Conservation (phyloP, 2,888 invertebrate species). For the Octonoba sinensis region DNA sequence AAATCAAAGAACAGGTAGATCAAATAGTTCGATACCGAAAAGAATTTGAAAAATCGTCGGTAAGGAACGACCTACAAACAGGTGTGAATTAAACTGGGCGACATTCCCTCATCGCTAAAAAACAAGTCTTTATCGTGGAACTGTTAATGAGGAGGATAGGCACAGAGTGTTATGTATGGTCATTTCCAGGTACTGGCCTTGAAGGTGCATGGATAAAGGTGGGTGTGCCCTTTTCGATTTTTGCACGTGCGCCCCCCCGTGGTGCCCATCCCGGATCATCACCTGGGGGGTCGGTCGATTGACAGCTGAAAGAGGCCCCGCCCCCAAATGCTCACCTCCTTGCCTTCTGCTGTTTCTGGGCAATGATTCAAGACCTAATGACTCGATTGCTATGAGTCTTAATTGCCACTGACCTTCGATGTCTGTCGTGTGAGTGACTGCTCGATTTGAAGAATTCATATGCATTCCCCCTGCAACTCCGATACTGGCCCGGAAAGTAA, state of each 20-base stretch:
- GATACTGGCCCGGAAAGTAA: constrained; percentile 32
- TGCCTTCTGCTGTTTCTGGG: constrained; percentile 48
- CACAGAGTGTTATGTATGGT: constrained; percentile 62
- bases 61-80: too few species aligned
- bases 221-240: constrained; percentile 58
- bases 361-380: constrained; percentile 42
- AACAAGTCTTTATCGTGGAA: constrained; percentile 59
- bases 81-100: neutral
- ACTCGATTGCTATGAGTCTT: constrained; percentile 37
- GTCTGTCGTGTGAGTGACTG: constrained; percentile 30
- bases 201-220: constrained; percentile 56
- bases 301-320: constrained; percentile 60
- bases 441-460: constrained; percentile 23
- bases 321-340: constrained; percentile 55
- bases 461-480: neutral
- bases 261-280: constrained; percentile 62
- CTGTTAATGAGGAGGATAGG: constrained; percentile 64
- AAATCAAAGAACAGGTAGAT: too few species aligned
- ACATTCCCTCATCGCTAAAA: constrained; percentile 4
- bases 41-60: too few species aligned
- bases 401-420: constrained; percentile 50
- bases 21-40: too few species aligned
- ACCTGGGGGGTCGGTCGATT: constrained; percentile 62
- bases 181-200: constrained; percentile 56
- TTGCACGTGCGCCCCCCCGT: constrained; percentile 62